Conservation (phyloP, 2,113 vertebrate species). For the Thalassarche chlororhynchos region DNA sequence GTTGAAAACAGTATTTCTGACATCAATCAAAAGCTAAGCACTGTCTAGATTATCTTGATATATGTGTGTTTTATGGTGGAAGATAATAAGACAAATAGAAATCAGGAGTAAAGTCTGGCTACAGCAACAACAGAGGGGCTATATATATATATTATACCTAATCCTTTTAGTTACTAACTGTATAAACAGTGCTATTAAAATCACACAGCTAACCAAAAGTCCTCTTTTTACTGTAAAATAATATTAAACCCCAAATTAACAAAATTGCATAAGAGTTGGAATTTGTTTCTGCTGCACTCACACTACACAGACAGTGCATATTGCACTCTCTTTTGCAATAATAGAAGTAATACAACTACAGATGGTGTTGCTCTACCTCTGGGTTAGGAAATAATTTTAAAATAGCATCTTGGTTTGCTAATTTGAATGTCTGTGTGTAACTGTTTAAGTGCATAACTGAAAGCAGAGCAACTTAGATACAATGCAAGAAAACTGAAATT, state of each 20-base stretch:
- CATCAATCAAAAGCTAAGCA: neutral
- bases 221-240: neutral
- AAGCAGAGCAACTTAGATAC: neutral
- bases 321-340: slow-evolving; percentile 18
- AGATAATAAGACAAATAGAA: neutral
- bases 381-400: slow-evolving; percentile 31
- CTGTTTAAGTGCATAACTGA: neutral
- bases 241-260: neutral
- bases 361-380: neutral
- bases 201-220: neutral
- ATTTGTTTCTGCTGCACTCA: neutral
- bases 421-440: neutral
- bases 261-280: neutral
- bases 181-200: neutral
- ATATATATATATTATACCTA: neutral
- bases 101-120: neutral
- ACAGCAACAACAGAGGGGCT: neutral
- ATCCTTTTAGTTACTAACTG: neutral
- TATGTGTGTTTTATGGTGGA: neutral
- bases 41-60: neutral
- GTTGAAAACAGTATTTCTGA: neutral
- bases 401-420: neutral
- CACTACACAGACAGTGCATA: neutral
- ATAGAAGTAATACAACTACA: neutral
- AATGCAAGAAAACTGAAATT: neutral